Evolutionary conservation across 2,113 vertebrate species (phyloP), one percentile per base, ranked within the genome.

Genomic region (Uria lomvia): DNA sequence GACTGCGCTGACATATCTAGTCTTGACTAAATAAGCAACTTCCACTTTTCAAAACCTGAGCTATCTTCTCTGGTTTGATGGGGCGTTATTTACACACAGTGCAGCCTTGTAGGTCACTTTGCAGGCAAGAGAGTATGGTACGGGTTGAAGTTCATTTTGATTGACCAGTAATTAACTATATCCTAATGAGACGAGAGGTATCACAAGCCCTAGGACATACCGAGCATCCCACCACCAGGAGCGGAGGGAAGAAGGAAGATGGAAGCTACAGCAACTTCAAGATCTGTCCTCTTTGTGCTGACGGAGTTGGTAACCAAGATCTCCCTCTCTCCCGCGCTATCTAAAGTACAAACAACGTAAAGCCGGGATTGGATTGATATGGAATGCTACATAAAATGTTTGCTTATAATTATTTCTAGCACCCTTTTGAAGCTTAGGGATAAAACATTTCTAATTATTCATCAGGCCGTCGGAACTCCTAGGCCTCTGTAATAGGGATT

Each of bases 371-470:
- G 97, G 73, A 96, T 96, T 98, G 98, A 98, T 97, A 97, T 1
- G 42, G 94, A 96, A 97, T 94, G 81, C 93, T 93, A 97, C 95
- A 98, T 96, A 98, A 98, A 97, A 98, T 98, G 96, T 98, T 98
- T 98, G 96, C 97, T 98, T 98, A 98, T 98, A 98, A 98, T 98
- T 98, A 98, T 98, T 98, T 98, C 98, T 98, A 98, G 97, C 97
- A 98, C 97, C 96, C 98, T 97, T 98, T 98, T 98, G 98, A 98
- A 98, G 98, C 94, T 97, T 70, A 90, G 85, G 97, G 97, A 98
- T 98, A 98, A 98, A 98, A 97, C 97, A 98, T 98, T 98, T 98
- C 98, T 97, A 98, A 98, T 98, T 98, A 98, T 98, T 98, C 97
- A 98, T 97, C 97, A 95, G 97, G 96, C 96, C 9, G 91, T 96